phyloP scores from a whole-genome alignment of 2,797 vertebrate genomes.

The Dendrocincla fuliginosa region DNA sequence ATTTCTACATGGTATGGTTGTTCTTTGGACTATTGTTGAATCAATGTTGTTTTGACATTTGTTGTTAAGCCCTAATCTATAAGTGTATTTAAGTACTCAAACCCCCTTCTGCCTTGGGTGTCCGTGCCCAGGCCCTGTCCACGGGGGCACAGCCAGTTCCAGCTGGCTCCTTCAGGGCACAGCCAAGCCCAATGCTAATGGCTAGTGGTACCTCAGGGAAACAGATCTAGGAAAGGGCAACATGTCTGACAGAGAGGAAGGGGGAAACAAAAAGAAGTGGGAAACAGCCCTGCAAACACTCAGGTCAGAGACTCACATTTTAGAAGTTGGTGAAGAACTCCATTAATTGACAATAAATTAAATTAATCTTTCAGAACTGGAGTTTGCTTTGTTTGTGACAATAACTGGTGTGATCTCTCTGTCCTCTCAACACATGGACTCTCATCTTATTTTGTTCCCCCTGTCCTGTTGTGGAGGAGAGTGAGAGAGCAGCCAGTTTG shows the following conservation, averaged over 20 bases:
- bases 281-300: background rate
- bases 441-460: background rate
- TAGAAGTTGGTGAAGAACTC: background rate
- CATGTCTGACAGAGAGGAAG: background rate
- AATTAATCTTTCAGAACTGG: background rate
- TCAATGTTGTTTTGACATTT: background rate
- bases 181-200: accelerated
- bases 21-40: background rate
- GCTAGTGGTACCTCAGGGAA: background rate
- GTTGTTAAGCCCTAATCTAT: background rate
- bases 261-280: background rate
- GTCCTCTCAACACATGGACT: background rate
- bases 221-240: background rate
- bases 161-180: background rate
- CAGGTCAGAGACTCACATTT: background rate
- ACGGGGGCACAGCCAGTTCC: background rate
- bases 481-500: background rate
- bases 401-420: background rate
- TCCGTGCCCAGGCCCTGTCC: accelerated
- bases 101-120: background rate
- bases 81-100: background rate
- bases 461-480: background rate
- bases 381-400: background rate
- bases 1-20: accelerated
- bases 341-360: background rate